Percentiles rank a stretch among this genome's conserved stretches.
phyloP scores from a whole-genome alignment of 2,888 invertebrate genomes.

The Sminthurinus aureus region DNA sequence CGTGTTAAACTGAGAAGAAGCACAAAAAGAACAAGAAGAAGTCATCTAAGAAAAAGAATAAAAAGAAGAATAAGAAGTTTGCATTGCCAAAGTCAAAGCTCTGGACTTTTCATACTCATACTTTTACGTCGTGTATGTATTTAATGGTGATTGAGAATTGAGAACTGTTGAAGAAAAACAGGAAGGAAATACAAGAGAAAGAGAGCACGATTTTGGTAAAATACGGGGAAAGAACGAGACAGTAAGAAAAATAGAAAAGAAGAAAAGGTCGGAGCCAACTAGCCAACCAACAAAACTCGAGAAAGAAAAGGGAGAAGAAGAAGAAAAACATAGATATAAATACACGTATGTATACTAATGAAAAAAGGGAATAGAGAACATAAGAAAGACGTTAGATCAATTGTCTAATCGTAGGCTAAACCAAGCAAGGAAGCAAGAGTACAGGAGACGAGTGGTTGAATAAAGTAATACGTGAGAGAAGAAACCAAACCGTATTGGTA shows the following conservation, averaged over 20 bases:
- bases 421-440: not conserved
- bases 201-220: not conserved
- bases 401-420: constrained; percentile 18
- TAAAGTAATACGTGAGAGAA: constrained; percentile 4
- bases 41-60: not conserved
- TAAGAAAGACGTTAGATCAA: constrained; percentile 16
- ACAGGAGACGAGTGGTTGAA: constrained; percentile 5
- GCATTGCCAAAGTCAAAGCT: not conserved
- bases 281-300: not conserved
- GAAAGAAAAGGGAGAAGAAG: not conserved
- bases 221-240: not conserved
- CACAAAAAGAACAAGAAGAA: not conserved
- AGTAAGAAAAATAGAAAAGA: not conserved
- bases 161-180: not conserved
- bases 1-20: not conserved
- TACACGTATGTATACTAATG: not conserved
- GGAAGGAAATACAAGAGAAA: not conserved
- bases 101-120: not conserved
- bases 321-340: not conserved
- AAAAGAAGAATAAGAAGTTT: not conserved
- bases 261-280: not conserved
- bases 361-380: not conserved
- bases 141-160: not conserved
- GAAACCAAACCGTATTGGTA: not conserved
- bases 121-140: not conserved